Evolutionary conservation across 2,888 invertebrate genomes (phyloP), one percentile per base, ranked within the genome.

Genomic region (Meandrusa payeni): DNA sequence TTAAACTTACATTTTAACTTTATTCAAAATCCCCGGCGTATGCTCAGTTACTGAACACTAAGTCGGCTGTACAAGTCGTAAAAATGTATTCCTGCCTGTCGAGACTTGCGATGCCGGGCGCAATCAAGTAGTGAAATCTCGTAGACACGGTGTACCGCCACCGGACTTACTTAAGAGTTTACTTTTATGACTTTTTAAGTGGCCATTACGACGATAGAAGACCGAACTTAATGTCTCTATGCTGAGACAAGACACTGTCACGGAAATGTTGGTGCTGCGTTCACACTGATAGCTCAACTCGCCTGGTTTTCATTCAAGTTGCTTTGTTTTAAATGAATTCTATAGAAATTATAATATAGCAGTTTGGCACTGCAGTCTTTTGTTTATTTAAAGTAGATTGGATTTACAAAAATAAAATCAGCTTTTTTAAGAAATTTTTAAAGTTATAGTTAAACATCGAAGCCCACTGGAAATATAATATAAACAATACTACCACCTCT

Each of bases 141-240:
- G 34, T 54, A 62, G 64, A 61, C 64, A 63, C 57, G 55, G 56
- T 3, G 13, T 20, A 12, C 19, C 10, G 27, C 34, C 23, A 26
- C 32, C 60, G 58, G 64, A 54, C 61, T 59, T 64, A 59, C 61
- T 69, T 65, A 63, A 24, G 64, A 70, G 63, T 75, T 74, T 62
- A 62, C 63, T 78, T 80, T 82, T 82, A 81, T 72, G 80, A 73
- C 67, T 76, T 79, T 82, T 77, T 79, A 81, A 85, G 80, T 82
- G 77, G 73, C 76, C 74, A 79, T 81, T 81, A 80, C 66, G 57
- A 59, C 60, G 55, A 64, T 67, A 55, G 69, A 69, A 66, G 69
- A 63, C 59, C 67, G 59, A 65, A 74, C 41, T 70, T 80, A 76
- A 78, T 76, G 78, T 73, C 75, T 76, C 67, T 61, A 72, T 70